Conservation (phyloP, 2,888 invertebrate genomes). For the Netelia fuscicornis region DNA sequence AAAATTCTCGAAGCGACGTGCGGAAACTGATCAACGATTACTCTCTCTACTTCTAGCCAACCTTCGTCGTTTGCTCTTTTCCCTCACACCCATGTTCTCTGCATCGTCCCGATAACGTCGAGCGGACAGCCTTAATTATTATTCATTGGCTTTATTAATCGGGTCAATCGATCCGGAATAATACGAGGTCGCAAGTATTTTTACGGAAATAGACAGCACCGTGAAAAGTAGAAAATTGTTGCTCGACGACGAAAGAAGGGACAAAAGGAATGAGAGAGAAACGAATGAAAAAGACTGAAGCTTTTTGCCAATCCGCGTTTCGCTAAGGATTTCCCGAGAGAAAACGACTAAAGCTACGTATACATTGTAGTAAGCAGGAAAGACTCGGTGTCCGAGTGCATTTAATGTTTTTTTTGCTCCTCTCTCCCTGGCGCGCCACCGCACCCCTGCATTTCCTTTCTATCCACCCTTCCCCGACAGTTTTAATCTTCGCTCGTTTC, state of each 20-base stretch:
- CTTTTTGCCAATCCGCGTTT: conserved; percentile 56
- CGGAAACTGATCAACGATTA: conserved; percentile 53
- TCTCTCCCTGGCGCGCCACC: neutral
- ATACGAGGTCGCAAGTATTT: conserved; percentile 20
- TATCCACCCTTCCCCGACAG: neutral
- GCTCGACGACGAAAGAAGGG: no score
- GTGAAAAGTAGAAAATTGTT: neutral
- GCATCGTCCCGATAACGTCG: neutral
- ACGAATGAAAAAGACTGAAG: conserved; percentile 30
- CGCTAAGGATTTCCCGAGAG: conserved; percentile 20
- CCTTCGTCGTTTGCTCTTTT: neutral
- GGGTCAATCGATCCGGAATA: conserved; percentile 41
- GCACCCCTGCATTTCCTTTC: neutral
- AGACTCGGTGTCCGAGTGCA: conserved; percentile 47
- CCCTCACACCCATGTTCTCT: neutral
- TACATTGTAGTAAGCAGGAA: conserved; percentile 14
- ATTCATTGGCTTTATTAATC: conserved; percentile 47
- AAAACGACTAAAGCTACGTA: neutral
- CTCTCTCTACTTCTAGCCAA: neutral
- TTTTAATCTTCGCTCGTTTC: conserved; percentile 34
- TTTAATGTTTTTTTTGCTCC: conserved; percentile 60
- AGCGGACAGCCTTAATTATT: conserved; percentile 37
- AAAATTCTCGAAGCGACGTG: conserved; percentile 54
- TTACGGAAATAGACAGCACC: neutral
- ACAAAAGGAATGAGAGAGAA: neutral